Evolutionary conservation across 2,797 vertebrate genomes (phyloP).

Genomic region (Halcyon leucocephala): DNA sequence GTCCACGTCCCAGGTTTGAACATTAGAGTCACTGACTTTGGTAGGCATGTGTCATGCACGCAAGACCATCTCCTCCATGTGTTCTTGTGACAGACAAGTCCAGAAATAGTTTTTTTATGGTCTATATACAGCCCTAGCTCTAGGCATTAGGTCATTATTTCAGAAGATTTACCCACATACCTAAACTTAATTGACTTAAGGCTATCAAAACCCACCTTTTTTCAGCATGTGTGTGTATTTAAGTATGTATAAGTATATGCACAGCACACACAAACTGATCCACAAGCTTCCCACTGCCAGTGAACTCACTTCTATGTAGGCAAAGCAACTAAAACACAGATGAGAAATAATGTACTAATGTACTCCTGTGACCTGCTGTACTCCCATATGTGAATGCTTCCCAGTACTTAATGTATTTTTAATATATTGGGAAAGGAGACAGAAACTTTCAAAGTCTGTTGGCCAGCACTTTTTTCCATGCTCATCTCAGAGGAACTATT

Average conservation of each 20-base stretch:
- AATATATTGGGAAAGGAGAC: not conserved
- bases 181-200: not conserved
- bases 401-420: not conserved
- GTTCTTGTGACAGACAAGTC: not conserved
- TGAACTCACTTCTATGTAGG: not conserved
- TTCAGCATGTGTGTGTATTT: not conserved
- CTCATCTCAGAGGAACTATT: not conserved
- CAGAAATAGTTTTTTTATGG: not conserved
- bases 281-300: not conserved
- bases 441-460: not conserved
- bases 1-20: not conserved
- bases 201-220: not conserved
- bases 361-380: not conserved
- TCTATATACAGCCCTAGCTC: not conserved
- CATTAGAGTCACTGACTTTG: not conserved
- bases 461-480: not conserved
- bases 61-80: not conserved
- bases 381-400: not conserved
- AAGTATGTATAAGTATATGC: not conserved
- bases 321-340: not conserved
- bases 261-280: not conserved
- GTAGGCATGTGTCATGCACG: fast-evolving
- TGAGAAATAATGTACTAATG: not conserved
- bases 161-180: not conserved
- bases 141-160: not conserved